Percentiles rank a stretch among this genome's conserved stretches.
Evolutionary conservation across 2,888 invertebrate species (phyloP).

Genomic region (Diloba caeruleocephala): DNA sequence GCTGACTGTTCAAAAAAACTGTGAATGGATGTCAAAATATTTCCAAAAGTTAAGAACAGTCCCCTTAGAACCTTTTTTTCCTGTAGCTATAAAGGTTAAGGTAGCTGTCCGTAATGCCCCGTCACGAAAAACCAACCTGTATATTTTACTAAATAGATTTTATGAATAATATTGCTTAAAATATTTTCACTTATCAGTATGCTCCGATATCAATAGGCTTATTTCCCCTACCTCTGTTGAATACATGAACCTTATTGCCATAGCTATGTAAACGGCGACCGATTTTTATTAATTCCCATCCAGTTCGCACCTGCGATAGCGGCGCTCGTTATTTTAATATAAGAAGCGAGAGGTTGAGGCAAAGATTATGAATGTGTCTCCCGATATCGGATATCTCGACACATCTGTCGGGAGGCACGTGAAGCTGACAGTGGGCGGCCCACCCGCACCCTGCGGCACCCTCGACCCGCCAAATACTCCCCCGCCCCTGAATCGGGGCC

Average conservation of each 20-base stretch:
- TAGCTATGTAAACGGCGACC: conserved; percentile 58
- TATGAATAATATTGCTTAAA: conserved; percentile 5
- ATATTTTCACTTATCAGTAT: conserved; percentile 27
- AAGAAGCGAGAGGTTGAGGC: conserved; percentile 82
- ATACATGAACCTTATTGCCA: conserved; percentile 26
- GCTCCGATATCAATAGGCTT: conserved; percentile 37
- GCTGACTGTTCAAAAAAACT: too few species aligned
- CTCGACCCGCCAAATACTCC: conserved; percentile 39
- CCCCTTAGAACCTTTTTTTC: too few species aligned
- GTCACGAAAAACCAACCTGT: too few species aligned
- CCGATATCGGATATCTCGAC: conserved; percentile 88
- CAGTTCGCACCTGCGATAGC: conserved; percentile 78
- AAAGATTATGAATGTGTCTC: conserved; percentile 88
- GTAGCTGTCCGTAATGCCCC: too few species aligned
- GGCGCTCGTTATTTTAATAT: conserved; percentile 83
- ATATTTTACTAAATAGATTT: background rate
- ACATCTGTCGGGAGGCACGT: conserved; percentile 87
- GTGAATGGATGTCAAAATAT: too few species aligned
- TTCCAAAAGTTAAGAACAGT: too few species aligned
- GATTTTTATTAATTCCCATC: conserved; percentile 75
- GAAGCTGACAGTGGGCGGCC: conserved; percentile 82
- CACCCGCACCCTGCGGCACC: conserved; percentile 52
- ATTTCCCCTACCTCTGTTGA: conserved; percentile 31
- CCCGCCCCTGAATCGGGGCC: conserved; percentile 71
- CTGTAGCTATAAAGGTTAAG: too few species aligned